Evolutionary conservation across 2,797 vertebrate species (phyloP), one percentile per base, ranked within the genome.

Genomic region (Platalea minor): DNA sequence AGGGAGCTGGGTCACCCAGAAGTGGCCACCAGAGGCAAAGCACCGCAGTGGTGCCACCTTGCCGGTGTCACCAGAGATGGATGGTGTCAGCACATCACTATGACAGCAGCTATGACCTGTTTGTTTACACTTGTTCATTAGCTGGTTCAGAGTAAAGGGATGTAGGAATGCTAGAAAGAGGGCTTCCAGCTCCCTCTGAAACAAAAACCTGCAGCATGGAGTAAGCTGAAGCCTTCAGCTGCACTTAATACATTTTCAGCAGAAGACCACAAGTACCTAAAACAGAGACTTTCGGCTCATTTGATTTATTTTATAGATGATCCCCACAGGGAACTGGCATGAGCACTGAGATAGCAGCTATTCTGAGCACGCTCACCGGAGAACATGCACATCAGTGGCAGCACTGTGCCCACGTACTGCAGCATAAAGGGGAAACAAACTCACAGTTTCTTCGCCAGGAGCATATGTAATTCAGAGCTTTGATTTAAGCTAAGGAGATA

Each of bases 401-500:
- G 88, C 65, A 29, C 48, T 77, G 29, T 81, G 61, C 79, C 89
- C 73, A 88, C 54, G 6, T 37, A 51, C 65, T 51, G 69, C 46
- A 86, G 70, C 35, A 65, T 5, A 19, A 85, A 91, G 75, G 45
- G 29, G 26, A 88, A 92, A 85, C 8, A 73, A 63, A 51, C 31
- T 86, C 63, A 33, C 8, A 43, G 28, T 29, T 87, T 79, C 89
- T 77, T 83, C 0, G 0, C 80, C 85, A 89, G 84, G 37, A 91
- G 80, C 13, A 70, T 46, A 16, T 9, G 41, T 51, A 70, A 26
- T 68, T 61, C 64, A 72, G 61, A 50, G 41, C 50, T 93, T 75
- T 96, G 57, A 88, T 90, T 91, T 69, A 82, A 79, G 33, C 61
- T 61, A 61, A n/a, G n/a, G 28, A 81, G 43, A 91, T 69, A 82